phyloP scores from a whole-genome alignment of 2,797 vertebrate species.

The Tapirus indicus region DNA sequence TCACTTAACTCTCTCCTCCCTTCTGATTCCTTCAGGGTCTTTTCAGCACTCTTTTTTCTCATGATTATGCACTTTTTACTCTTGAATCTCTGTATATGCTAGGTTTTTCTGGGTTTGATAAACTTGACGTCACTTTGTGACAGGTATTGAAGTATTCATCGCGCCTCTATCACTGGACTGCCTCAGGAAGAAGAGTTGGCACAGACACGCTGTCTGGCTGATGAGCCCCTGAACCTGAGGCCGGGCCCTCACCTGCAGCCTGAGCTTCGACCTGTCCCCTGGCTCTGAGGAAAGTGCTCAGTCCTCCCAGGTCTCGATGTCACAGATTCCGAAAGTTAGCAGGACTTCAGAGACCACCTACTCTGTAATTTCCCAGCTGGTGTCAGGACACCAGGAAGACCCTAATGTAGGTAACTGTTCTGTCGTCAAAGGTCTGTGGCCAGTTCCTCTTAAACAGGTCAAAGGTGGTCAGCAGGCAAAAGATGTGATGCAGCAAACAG shows the following conservation, averaged over 20 bases:
- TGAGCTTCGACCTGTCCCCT: not conserved
- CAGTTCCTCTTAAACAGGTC: not conserved
- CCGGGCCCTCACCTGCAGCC: not conserved
- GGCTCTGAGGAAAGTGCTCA: not conserved
- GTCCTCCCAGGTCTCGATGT: not conserved
- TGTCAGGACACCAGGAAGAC: not conserved
- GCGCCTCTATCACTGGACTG: not conserved
- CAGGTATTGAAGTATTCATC: not conserved
- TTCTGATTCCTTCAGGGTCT: not conserved
- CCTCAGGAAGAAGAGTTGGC: not conserved
- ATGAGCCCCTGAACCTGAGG: not conserved
- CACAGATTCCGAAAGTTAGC: not conserved
- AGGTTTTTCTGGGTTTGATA: not conserved
- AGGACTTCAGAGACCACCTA: constrained; percentile 33
- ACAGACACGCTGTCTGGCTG: not conserved
- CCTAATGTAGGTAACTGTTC: not conserved
- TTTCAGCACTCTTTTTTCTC: not conserved
- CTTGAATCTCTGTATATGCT: not conserved
- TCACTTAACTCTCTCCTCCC: not conserved
- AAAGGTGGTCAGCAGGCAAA: not conserved
- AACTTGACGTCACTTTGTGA: constrained; percentile 10
- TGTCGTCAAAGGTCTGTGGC: not conserved
- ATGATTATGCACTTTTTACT: not conserved
- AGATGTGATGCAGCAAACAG: not conserved
- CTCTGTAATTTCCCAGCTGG: not conserved